These are phyloP conservation scores for Patella ulyssiponensis DNA, from an alignment of 2,888 invertebrate genomes.

Conservation along the genomic window DNA sequence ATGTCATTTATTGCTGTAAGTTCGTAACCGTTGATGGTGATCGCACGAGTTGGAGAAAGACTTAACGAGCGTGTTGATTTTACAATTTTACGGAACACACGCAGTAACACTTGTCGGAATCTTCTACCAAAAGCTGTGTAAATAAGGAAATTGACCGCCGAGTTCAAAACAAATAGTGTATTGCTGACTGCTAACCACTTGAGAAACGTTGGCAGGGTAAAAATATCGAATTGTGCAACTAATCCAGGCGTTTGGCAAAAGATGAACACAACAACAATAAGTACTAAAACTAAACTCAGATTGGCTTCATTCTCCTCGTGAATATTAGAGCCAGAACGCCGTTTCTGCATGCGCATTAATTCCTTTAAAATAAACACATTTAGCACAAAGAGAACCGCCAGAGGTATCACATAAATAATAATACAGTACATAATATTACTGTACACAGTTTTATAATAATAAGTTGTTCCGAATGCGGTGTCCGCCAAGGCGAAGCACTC, in stretches of 20 bases:
- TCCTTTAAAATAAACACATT: conserved; percentile 61
- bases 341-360: conserved; percentile 61
- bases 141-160: conserved; percentile 68
- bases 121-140: conserved; percentile 66
- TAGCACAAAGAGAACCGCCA: conserved; percentile 53
- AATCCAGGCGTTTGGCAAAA: conserved; percentile 68
- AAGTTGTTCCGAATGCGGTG: conserved; percentile 51
- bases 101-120: conserved; percentile 60
- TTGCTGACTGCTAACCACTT: conserved; percentile 65
- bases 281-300: conserved; percentile 63
- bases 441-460: conserved; percentile 52
- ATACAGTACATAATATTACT: conserved; percentile 55
- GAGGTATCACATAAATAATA: conserved; percentile 59
- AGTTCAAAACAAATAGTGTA: conserved; percentile 63
- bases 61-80: conserved; percentile 29
- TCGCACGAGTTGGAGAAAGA: conserved; percentile 26
- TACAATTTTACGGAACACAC: conserved; percentile 46
- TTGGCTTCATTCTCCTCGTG: conserved; percentile 63
- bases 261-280: conserved; percentile 68
- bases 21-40: conserved; percentile 37
- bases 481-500: conserved; percentile 45
- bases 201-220: conserved; percentile 46
- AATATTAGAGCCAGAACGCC: conserved; percentile 56
- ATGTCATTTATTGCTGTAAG: conserved; percentile 36
- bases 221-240: conserved; percentile 61